Evolutionary conservation across 2,888 invertebrate species (phyloP).

Genomic region (Papilio protenor): DNA sequence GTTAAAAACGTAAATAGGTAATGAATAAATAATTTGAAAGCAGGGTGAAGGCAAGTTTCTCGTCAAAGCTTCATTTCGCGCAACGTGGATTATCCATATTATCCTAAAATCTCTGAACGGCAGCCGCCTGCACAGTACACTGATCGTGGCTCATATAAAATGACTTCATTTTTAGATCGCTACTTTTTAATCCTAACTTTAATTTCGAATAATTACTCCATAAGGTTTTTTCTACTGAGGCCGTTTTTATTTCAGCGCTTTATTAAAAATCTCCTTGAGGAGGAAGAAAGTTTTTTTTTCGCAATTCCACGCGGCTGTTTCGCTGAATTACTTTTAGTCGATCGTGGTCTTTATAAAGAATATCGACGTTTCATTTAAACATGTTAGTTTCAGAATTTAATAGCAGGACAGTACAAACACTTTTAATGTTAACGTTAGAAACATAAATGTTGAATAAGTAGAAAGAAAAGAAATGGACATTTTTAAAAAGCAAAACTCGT

Average conservation of each 20-base stretch:
- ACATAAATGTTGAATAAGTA: not conserved
- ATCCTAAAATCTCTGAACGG: conserved; percentile 75
- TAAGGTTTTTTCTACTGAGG: conserved; percentile 51
- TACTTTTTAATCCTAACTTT: conserved; percentile 66
- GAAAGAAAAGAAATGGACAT: not conserved
- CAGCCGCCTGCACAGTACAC: conserved; percentile 66
- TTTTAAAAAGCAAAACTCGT: not conserved
- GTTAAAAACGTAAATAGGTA: conserved; percentile 65
- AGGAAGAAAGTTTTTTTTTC: conserved; percentile 48
- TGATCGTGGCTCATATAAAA: conserved; percentile 71
- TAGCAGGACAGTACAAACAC: not conserved
- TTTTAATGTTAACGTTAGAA: not conserved
- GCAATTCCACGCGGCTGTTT: conserved; percentile 47
- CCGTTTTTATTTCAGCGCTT: conserved; percentile 50
- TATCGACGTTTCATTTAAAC: conserved; percentile 32
- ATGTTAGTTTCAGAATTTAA: conserved; percentile 2
- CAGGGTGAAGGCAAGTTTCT: conserved; percentile 69
- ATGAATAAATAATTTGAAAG: conserved; percentile 77
- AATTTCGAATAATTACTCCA: conserved; percentile 64
- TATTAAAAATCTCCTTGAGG: conserved; percentile 53
- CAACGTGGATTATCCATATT: conserved; percentile 78
- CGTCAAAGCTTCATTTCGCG: conserved; percentile 72
- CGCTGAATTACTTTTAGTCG: conserved; percentile 47
- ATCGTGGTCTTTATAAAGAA: conserved; percentile 31
- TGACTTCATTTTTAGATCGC: conserved; percentile 69